Evolutionary conservation across 1,140 invertebrate genomes (phyloP).

Genomic region (Diachasmimorpha longicaudata): DNA sequence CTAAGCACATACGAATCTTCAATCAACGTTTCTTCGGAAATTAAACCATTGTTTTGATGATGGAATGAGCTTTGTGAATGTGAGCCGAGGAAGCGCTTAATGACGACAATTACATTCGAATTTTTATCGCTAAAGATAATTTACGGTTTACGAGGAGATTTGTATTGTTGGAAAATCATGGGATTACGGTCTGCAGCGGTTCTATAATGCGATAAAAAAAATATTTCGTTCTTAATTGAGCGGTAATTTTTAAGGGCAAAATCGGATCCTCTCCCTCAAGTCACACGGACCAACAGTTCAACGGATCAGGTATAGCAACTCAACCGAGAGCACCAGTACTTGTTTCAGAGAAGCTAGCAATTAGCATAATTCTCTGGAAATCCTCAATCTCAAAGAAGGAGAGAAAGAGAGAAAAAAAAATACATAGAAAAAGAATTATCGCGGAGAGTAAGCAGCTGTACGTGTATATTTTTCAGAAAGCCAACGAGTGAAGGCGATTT

Average conservation of each 20-base stretch:
- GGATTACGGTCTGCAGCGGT: too few species aligned
- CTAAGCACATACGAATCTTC: slow-evolving; percentile 1
- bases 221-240: too few species aligned
- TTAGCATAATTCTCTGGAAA: slow-evolving; percentile 57
- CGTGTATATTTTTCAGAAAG: slow-evolving; percentile 3
- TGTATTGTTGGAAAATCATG: too few species aligned
- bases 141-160: too few species aligned
- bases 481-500: slow-evolving; percentile 27
- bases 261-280: too few species aligned
- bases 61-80: not conserved
- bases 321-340: slow-evolving; percentile 33
- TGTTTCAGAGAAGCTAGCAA: slow-evolving; percentile 45
- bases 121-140: too few species aligned
- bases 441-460: not conserved
- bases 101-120: too few species aligned
- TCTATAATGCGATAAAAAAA: too few species aligned
- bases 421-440: slow-evolving; percentile 14
- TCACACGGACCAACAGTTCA: too few species aligned
- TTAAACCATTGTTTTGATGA: not conserved
- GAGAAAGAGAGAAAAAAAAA: not conserved
- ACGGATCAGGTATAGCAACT: slow-evolving; percentile 17
- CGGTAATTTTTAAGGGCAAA: too few species aligned
- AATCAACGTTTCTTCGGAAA: slow-evolving; percentile 5
- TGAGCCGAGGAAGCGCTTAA: too few species aligned
- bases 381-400: slow-evolving; percentile 40